Evolutionary conservation across 2,797 vertebrate species (phyloP).

Genomic region (Coccyzus lansbergi): DNA sequence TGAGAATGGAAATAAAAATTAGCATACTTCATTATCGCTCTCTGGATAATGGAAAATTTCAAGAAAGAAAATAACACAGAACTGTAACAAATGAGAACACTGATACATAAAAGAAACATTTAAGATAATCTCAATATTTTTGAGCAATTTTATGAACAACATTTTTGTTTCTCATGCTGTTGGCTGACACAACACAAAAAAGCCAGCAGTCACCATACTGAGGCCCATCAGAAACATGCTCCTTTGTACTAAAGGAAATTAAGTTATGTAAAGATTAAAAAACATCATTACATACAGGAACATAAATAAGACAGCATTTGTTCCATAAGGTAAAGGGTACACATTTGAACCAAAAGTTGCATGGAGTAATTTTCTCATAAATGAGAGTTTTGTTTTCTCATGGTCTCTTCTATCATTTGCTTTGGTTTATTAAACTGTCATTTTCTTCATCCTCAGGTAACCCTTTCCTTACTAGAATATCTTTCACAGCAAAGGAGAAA

Average conservation of each 20-base stretch:
- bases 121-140: background rate
- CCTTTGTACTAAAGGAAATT: background rate
- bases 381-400: background rate
- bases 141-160: background rate
- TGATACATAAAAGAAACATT: background rate
- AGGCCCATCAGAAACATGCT: background rate
- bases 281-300: background rate
- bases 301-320: background rate
- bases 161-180: background rate
- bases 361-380: background rate
- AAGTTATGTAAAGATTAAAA: background rate
- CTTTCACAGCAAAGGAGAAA: background rate
- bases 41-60: background rate
- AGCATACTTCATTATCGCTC: constrained; percentile 21
- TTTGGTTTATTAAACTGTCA: background rate
- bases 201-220: background rate
- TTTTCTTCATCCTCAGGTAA: background rate
- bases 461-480: background rate
- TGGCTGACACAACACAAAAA: background rate
- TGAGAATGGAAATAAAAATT: constrained; percentile 23
- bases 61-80: background rate
- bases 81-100: background rate
- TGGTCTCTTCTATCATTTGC: background rate
- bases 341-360: background rate
- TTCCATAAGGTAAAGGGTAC: background rate